Conservation (phyloP, 2,888 invertebrate species). For the Cataglyphis livida region DNA sequence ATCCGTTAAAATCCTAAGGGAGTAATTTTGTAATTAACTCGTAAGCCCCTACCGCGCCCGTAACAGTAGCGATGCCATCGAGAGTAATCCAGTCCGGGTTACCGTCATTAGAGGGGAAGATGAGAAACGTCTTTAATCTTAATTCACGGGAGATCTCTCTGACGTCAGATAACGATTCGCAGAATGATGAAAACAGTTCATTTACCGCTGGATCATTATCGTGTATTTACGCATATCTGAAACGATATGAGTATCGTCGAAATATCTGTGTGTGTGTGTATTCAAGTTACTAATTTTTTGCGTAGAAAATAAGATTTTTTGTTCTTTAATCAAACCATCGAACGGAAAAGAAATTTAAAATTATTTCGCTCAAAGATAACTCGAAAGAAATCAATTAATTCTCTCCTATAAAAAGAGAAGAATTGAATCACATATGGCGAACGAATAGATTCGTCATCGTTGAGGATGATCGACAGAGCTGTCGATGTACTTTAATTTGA, state of each 20-base stretch:
- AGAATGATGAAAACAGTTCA: slow-evolving; percentile 39
- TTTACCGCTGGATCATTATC: slow-evolving; percentile 16
- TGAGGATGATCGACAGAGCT: neutral
- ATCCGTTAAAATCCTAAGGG: slow-evolving; percentile 71
- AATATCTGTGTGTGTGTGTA: no score
- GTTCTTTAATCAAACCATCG: neutral
- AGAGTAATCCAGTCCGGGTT: slow-evolving; percentile 60
- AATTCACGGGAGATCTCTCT: slow-evolving; percentile 56
- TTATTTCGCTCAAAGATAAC: neutral
- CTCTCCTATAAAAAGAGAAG: neutral
- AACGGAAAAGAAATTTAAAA: neutral
- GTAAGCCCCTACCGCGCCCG: slow-evolving; percentile 51
- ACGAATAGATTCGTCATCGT: neutral
- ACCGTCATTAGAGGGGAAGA: slow-evolving; percentile 68
- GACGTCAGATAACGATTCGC: slow-evolving; percentile 34
- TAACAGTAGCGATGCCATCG: slow-evolving; percentile 70
- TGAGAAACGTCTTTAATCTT: slow-evolving; percentile 71
- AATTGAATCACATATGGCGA: neutral
- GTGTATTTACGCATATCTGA: neutral
- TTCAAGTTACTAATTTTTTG: neutral
- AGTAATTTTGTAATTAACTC: slow-evolving; percentile 76
- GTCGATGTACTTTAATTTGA: slow-evolving; percentile 38
- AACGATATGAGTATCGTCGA: neutral
- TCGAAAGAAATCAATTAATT: neutral
- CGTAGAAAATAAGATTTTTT: neutral